These are phyloP conservation scores for Hippocampus zosterae DNA, from an alignment of 2,113 vertebrate species.

Conservation along the genomic window DNA sequence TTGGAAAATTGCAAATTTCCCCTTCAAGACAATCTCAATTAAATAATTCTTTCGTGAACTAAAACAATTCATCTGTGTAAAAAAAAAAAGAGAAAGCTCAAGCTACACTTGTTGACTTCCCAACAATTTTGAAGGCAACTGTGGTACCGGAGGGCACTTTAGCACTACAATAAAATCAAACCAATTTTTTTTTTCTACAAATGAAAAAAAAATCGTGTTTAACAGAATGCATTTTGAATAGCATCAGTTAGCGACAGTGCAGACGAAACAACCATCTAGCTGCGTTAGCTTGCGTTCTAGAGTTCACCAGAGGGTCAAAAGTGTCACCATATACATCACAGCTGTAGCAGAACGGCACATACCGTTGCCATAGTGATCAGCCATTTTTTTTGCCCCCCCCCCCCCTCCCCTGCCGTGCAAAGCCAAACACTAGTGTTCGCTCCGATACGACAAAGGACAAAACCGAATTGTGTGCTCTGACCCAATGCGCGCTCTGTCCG, in stretches of 20 bases:
- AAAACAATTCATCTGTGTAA: too few relatives aligned
- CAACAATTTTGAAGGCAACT: not conserved
- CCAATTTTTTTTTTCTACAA: too few relatives aligned
- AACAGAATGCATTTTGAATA: not conserved
- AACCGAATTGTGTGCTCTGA: conserved; percentile 43
- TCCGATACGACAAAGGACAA: conserved; percentile 45
- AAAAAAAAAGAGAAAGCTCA: not conserved
- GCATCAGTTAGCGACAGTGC: conserved; percentile 18
- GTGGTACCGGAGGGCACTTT: not conserved
- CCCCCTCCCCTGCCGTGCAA: conserved; percentile 36
- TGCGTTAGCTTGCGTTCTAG: conserved; percentile 41
- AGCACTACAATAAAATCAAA: too few relatives aligned
- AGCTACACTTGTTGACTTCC: conserved; percentile 19
- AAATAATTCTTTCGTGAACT: too few relatives aligned
- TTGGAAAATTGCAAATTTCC: too few relatives aligned
- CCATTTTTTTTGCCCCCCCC: conserved; percentile 32
- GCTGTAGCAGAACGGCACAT: conserved; percentile 68
- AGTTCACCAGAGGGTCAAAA: conserved; percentile 69
- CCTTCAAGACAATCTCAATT: too few relatives aligned
- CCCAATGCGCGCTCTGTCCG: conserved; percentile 28
- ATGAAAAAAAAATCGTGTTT: too few relatives aligned
- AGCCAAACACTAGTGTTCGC: conserved; percentile 63
- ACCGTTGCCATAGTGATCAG: conserved; percentile 63
- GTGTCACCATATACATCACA: conserved; percentile 74
- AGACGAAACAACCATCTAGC: conserved; percentile 34